These are phyloP conservation scores for Chlamydotis undulata DNA, from an alignment of 2,113 vertebrate species.

Conservation along the genomic window DNA sequence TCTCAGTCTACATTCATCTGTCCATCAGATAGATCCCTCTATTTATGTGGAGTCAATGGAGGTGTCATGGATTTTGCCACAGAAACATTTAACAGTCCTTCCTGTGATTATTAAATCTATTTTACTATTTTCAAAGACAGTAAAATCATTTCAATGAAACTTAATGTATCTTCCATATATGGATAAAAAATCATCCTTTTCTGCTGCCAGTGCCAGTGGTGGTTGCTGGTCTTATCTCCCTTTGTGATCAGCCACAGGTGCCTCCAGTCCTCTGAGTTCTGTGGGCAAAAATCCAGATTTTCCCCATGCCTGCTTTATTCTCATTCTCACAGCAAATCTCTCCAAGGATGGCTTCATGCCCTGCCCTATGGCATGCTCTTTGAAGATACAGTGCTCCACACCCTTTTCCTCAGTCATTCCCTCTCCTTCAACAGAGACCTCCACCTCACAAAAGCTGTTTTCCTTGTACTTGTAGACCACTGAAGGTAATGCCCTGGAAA, in stretches of 20 bases:
- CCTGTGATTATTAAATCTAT: background rate
- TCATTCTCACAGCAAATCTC: background rate
- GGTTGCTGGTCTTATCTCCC: background rate
- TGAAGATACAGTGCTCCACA: background rate
- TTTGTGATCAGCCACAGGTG: background rate
- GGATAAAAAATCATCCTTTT: background rate
- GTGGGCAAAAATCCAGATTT: background rate
- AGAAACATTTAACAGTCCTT: background rate
- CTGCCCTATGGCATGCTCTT: background rate
- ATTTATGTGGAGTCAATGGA: background rate
- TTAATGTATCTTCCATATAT: background rate
- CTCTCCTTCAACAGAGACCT: background rate
- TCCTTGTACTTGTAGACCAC: background rate
- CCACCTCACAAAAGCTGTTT: background rate
- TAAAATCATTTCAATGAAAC: background rate
- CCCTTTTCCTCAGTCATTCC: background rate
- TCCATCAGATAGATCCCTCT: background rate
- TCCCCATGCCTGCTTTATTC: background rate
- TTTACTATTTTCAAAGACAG: background rate
- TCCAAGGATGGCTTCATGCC: background rate
- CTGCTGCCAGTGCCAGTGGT: background rate
- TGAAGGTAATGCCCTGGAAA: background rate
- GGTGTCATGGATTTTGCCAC: background rate
- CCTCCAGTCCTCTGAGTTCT: background rate
- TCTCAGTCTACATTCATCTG: background rate